Base-by-base conservation (phyloP, 2,888 invertebrate genomes). In the Oxytorus armatus region DNA sequence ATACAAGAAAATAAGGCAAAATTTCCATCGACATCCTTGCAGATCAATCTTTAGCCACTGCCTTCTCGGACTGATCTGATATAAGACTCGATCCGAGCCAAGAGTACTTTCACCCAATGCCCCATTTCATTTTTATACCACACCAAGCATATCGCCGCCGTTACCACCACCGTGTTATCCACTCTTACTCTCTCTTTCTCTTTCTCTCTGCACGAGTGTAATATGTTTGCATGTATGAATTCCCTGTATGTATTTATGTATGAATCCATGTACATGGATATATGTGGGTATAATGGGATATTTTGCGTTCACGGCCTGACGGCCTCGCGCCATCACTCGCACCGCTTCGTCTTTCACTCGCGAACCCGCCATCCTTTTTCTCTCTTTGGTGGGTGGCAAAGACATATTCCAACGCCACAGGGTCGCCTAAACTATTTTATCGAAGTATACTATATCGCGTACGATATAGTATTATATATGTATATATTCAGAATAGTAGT, bases 51-150 rank as follows among this genome's bases (percentile, higher is more conserved):
- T 66, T 65, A 51, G 51, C 61, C 59, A 57, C 59, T 53, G 39
- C 57, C 53, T 72, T 55, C 77, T 79, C 80, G 36, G 85, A 85
- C 86, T 10, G 88, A 89, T 88, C 89, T 87, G 89, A 90, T 90
- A 89, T 88, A 88, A 90, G 88, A 86, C 86, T 85, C 78, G 73
- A 69, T 75, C 69, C 77, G 57, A 78, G 69, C 74, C 79, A 79
- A 84, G 87, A 88, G 87, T 90, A 92, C 92, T 92, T 92, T 92
- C 92, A 92, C 92, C 91, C 91, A 91, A 90, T 92, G 92, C 91
- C 92, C 91, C 91, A 92, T 92, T 91, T 92, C 90, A 90, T 91
- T 91, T 91, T 91, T 90, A 89, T 88, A 88, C 88, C 86, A 70
- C 73, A 77, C 74, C 86, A 86, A 84, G 85, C 85, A 83, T 85